These are phyloP conservation scores for Hormiphora californensis DNA, from an alignment of 37 sponge, comb jelly and placozoan species.

Conservation along the genomic window DNA sequence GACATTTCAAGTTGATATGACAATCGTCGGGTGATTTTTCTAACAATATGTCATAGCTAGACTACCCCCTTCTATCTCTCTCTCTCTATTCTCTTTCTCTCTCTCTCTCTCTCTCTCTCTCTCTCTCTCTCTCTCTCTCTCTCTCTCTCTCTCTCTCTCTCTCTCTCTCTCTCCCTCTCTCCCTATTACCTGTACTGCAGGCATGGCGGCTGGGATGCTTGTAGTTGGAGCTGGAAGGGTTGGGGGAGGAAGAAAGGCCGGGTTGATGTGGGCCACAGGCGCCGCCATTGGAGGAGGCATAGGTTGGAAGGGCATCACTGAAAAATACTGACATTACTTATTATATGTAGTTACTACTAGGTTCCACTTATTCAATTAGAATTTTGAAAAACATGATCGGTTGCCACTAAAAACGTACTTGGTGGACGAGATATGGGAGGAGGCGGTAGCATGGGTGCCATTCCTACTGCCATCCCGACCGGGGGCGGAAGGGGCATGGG, in stretches of 20 bases:
- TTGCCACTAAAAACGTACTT: neutral
- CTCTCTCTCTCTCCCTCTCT: neutral
- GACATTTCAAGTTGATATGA: constrained; percentile 66
- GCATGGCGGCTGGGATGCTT: neutral
- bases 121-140: neutral
- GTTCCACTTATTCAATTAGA: no score
- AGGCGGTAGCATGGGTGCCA: constrained; percentile 44
- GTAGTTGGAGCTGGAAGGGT: neutral
- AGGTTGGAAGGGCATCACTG: no score
- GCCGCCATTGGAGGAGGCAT: no score
- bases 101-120: neutral
- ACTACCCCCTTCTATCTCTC: neutral
- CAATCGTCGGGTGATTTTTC: constrained; percentile 68
- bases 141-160: neutral
- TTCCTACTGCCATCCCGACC: constrained; percentile 6
- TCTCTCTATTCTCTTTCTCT: neutral
- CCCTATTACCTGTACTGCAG: neutral
- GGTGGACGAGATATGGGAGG: constrained; percentile 31
- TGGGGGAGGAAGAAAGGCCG: neutral
- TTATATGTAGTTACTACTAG: no score
- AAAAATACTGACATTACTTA: no score
- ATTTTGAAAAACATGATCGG: no score
- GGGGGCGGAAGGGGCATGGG: constrained; percentile 48
- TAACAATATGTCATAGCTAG: constrained; percentile 62
- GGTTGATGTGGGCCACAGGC: no score